Conservation (phyloP, 2,888 invertebrate species). For the Spodoptera exigua region DNA sequence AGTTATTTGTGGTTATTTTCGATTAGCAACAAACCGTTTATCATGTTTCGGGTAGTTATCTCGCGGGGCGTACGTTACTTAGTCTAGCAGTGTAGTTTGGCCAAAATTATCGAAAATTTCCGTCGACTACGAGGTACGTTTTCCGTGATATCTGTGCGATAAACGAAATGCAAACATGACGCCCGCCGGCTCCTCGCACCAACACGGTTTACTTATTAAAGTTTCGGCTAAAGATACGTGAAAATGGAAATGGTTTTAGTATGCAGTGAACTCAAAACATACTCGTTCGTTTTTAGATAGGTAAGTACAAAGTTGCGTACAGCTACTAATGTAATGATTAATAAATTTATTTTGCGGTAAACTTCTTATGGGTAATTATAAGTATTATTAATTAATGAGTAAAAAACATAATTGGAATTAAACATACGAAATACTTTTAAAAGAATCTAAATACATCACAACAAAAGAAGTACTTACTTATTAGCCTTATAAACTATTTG, state of each 20-base stretch:
- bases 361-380: too few relatives aligned
- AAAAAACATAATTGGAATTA: too few relatives aligned
- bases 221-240: constrained; percentile 25
- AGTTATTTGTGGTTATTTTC: constrained; percentile 24
- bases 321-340: too few relatives aligned
- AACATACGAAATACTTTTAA: too few relatives aligned
- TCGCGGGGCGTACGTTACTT: constrained; percentile 53
- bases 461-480: constrained; percentile 7
- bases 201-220: constrained; percentile 49
- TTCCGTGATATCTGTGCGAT: constrained; percentile 68
- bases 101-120: constrained; percentile 77
- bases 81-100: constrained; percentile 58
- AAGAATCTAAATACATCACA: background rate
- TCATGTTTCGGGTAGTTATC: constrained; percentile 62
- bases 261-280: background rate
- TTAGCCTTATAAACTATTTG: constrained; percentile 25
- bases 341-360: too few relatives aligned
- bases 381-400: too few relatives aligned
- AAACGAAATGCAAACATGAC: constrained; percentile 77
- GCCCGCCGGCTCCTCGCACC: constrained; percentile 54
- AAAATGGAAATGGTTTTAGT: constrained; percentile 13
- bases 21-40: constrained; percentile 59
- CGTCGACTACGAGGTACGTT: constrained; percentile 61
- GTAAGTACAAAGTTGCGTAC: too few relatives aligned
- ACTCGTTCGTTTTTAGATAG: too few relatives aligned